Percentiles rank a stretch among this genome's conserved stretches.
Conservation (phyloP, 2,113 vertebrate genomes). For the Crotalus horridus region DNA sequence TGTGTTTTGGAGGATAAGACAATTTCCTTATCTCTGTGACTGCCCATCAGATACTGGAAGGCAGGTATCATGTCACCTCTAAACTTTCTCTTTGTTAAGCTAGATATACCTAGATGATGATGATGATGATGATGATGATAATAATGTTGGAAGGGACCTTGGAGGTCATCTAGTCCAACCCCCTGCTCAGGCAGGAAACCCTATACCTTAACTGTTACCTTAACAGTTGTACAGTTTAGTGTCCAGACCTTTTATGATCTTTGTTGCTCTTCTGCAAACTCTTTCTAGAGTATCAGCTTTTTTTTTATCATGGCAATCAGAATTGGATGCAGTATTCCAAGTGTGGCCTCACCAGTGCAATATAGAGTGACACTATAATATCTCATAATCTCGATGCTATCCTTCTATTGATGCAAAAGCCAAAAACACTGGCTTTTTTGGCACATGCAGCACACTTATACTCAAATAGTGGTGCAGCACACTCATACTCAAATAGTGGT, state of each 20-base stretch:
- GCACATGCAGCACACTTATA: not conserved
- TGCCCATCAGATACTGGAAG: not conserved
- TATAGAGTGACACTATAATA: not conserved
- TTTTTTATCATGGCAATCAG: not conserved
- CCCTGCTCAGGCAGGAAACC: too few relatives aligned
- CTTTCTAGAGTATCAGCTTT: not conserved
- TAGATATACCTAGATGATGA: not conserved
- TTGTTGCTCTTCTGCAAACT: not conserved
- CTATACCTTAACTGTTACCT: not conserved
- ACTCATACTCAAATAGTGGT: not conserved
- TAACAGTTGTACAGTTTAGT: not conserved
- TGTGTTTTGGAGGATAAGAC: not conserved
- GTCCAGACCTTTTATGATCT: not conserved
- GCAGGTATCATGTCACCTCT: not conserved
- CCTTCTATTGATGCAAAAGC: not conserved
- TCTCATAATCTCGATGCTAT: not conserved
- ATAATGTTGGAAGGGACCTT: too few relatives aligned
- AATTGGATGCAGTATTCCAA: not conserved
- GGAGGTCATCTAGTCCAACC: too few relatives aligned
- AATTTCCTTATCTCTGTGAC: not conserved
- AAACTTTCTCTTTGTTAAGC: not conserved
- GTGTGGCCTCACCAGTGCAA: not conserved
- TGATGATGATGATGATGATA: too few relatives aligned
- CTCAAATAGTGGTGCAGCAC: not conserved
- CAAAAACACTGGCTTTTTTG: not conserved